Conservation (phyloP, 2,113 vertebrate genomes). For the Syngnathus typhle region DNA sequence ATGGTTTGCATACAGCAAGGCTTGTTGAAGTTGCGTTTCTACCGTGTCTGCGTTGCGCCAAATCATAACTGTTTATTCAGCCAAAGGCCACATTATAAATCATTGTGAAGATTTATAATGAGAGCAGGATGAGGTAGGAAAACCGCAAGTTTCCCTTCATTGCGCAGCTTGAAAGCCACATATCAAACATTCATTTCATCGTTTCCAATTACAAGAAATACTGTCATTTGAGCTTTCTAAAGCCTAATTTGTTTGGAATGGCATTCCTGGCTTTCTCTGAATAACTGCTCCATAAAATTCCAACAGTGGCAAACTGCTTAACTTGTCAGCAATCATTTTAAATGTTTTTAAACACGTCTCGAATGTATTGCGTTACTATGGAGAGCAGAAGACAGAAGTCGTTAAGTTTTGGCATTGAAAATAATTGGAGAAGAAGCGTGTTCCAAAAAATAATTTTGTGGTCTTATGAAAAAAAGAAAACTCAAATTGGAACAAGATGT, state of each 20-base stretch:
- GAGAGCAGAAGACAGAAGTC: neutral
- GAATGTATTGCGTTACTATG: neutral
- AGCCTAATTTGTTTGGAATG: conserved; percentile 30
- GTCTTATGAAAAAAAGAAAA: neutral
- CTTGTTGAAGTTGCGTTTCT: conserved; percentile 56
- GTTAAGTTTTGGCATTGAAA: neutral
- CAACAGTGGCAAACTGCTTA: neutral
- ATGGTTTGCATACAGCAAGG: conserved; percentile 44
- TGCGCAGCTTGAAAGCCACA: conserved; percentile 29
- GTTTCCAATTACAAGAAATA: conserved; percentile 57
- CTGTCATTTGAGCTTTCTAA: conserved; percentile 55
- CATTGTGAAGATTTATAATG: conserved; percentile 63
- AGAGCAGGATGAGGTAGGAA: conserved; percentile 41
- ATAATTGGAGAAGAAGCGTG: neutral
- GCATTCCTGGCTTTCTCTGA: conserved; percentile 9
- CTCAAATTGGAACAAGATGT: no score
- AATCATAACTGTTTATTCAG: conserved; percentile 69
- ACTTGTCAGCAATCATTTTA: neutral
- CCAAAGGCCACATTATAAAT: conserved; percentile 59
- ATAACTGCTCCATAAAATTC: neutral
- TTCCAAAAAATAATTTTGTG: neutral
- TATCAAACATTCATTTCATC: conserved; percentile 54
- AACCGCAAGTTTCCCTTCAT: conserved; percentile 38
- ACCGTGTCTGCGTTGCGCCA: conserved; percentile 57
- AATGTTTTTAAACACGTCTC: neutral